Evolutionary conservation across 37 sponge, comb jelly and placozoan genomes (phyloP).

Genomic region (Hexactinellida sp.): DNA sequence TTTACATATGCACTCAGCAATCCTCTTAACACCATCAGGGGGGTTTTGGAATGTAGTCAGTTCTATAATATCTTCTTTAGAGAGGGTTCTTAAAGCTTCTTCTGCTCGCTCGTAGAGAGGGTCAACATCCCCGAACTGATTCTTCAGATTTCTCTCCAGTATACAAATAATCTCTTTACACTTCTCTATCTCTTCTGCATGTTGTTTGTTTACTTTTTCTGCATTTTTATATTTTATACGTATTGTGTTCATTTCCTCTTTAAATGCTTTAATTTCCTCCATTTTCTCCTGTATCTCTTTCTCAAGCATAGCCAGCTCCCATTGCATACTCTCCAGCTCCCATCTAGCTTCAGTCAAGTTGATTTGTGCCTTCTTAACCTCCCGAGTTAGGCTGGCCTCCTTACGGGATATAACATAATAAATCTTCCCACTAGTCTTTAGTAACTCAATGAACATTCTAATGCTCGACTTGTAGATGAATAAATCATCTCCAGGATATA

Average conservation of each 20-base stretch:
- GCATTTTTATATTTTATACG: background rate
- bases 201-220: background rate
- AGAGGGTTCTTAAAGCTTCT: background rate
- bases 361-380: background rate
- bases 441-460: background rate
- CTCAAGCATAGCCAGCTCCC: background rate
- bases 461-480: background rate
- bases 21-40: background rate
- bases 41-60: background rate
- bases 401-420: background rate
- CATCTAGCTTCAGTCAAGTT: background rate
- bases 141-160: background rate
- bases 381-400: background rate
- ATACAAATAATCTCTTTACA: background rate
- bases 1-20: background rate
- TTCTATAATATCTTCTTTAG: background rate
- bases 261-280: background rate
- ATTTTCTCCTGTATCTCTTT: background rate
- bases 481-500: background rate
- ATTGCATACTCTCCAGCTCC: background rate
- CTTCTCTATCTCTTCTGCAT: background rate
- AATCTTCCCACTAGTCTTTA: background rate
- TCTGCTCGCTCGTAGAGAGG: background rate
- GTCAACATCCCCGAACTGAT: background rate
- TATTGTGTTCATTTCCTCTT: background rate